A percentile compares a stretch with the other conserved stretches of the same genome.
These are phyloP conservation scores for Drosophila santomea DNA, from an alignment of 1,140 invertebrate genomes.

Conservation along the genomic window DNA sequence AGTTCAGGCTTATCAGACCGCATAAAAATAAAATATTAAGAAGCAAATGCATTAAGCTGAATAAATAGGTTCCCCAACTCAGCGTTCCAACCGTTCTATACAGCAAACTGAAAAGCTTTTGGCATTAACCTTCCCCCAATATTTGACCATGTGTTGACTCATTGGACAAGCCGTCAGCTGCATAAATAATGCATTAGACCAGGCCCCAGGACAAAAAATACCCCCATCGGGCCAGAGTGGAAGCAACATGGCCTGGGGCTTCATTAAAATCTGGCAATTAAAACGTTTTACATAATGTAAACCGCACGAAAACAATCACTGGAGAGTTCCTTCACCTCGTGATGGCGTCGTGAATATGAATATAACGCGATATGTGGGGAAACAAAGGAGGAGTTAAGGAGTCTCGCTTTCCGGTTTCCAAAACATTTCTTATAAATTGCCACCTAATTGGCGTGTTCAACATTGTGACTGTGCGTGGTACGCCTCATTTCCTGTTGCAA, in stretches of 20 bases:
- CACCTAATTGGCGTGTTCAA: conserved; percentile 60
- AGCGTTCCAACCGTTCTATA: conserved; percentile 2
- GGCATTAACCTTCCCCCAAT: conserved; percentile 3
- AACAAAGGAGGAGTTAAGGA: conserved; percentile 13
- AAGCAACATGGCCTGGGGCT: conserved; percentile 30
- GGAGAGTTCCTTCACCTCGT: conserved; percentile 56
- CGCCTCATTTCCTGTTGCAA: conserved; percentile 67
- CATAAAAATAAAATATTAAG: conserved; percentile 33
- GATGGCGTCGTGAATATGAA: conserved; percentile 1
- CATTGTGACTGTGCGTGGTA: conserved; percentile 61
- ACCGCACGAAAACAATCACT: conserved; percentile 21
- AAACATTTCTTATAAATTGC: conserved; percentile 65
- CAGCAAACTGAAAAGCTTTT: conserved; percentile 13
- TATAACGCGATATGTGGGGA: conserved; percentile 7
- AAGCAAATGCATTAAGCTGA: conserved; percentile 9
- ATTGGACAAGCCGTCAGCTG: conserved; percentile 40
- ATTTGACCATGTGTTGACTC: conserved; percentile 47
- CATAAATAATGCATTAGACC: conserved; percentile 45
- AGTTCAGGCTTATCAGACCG: conserved; percentile 13
- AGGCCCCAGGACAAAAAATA: not conserved
- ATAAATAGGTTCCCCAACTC: conserved; percentile 1
- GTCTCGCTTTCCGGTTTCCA: conserved; percentile 1
- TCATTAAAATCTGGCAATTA: conserved; percentile 68
- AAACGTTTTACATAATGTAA: conserved; percentile 61
- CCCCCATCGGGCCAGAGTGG: conserved; percentile 10